Conservation (phyloP, 2,888 invertebrate species). For the Plagodis dolabraria region DNA sequence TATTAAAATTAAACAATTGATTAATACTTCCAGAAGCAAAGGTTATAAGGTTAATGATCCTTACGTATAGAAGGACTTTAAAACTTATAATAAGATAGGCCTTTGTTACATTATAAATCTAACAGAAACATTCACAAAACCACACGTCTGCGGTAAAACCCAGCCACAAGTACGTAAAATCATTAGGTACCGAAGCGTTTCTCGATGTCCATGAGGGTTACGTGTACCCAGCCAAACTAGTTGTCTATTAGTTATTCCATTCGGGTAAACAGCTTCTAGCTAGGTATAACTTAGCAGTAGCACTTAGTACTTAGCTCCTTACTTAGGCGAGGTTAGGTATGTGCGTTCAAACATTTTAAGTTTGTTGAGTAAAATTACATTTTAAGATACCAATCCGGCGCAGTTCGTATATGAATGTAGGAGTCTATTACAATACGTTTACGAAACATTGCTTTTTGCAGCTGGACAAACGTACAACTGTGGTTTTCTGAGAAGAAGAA, state of each 20-base stretch:
- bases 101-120: neutral
- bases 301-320: slow-evolving; percentile 13
- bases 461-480: no score
- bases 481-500: no score
- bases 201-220: slow-evolving; percentile 38
- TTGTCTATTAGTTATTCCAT: slow-evolving; percentile 28
- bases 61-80: neutral
- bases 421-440: no score
- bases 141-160: slow-evolving; percentile 24
- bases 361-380: no score
- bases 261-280: slow-evolving; percentile 15
- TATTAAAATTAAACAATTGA: no score
- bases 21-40: no score
- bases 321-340: slow-evolving; percentile 11
- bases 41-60: no score
- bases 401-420: no score
- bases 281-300: slow-evolving; percentile 25
- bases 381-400: no score
- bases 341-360: neutral
- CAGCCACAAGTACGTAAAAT: slow-evolving; percentile 22
- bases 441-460: no score
- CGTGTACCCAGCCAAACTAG: slow-evolving; percentile 39
- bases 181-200: slow-evolving; percentile 30
- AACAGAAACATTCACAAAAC: slow-evolving; percentile 10
- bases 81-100: neutral